Base-by-base conservation (phyloP, 2,113 vertebrate species). In the Prietella phreatophila region DNA sequence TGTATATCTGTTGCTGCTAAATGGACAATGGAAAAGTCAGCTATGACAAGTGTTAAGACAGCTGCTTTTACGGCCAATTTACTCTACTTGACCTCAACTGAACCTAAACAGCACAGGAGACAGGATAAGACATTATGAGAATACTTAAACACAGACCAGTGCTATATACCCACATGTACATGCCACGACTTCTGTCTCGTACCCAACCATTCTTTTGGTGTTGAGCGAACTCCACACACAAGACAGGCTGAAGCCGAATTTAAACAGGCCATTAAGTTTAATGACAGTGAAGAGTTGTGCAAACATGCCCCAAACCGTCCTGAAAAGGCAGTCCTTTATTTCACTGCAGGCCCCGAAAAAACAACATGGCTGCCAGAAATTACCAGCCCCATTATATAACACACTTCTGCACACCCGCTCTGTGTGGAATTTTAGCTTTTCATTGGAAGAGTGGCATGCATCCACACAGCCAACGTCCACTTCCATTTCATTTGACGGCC, bases 191-290 rank as follows among this genome's bases (percentile, higher is more conserved):
- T 83, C n/a, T 73, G 55, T 73, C 39, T 82, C 58, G 20, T 83
- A 56, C 33, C 60, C 63, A 69, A 58, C 76, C 47, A 67, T 79
- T 55, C 50, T 39, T 86, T 56, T 69, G 33, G 47, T 53, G 63
- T 71, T 86, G 30, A 19, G 55, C n/a, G 3, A 50, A 20, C 55
- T 75, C 55, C 67, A 53, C 39, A 19, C 33, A 80, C 27, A 47
- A 73, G 80, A 87, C 50, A n/a, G 5, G 63, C 50, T 53, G 86
- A 69, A 82, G 80, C 36, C 36, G 63, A 80, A 78, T 85, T 89
- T 82, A 89, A 87, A 86, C 83, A 88, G 88, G 61, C 89, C 86
- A 89, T 89, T 91, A 89, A 89, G 78, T 87, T 89, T 91, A 91
- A 88, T 89, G 86, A 86, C 78, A 50, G 53, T 86, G 83, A 89